Percentiles rank a stretch among this genome's conserved stretches.
These are phyloP conservation scores for Protonemura montana DNA, from an alignment of 2,888 invertebrate species.

Conservation along the genomic window DNA sequence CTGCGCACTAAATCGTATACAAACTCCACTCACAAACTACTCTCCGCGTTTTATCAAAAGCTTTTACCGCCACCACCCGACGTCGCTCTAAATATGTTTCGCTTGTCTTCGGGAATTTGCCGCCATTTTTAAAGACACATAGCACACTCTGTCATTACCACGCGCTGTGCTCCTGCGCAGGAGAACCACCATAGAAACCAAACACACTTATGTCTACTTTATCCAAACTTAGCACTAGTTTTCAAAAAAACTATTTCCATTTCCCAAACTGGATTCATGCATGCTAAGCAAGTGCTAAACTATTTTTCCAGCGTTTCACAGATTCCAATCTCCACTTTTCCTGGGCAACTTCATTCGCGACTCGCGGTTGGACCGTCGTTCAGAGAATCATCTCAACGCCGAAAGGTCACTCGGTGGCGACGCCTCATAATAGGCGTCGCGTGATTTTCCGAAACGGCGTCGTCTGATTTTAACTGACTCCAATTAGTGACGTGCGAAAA, in stretches of 20 bases:
- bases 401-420: not conserved
- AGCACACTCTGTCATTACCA: not conserved
- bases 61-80: not conserved
- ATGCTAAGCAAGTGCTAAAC: no score
- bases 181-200: no score
- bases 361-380: not conserved
- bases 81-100: not conserved
- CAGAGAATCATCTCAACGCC: not conserved
- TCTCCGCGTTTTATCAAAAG: constrained; percentile 3
- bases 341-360: not conserved
- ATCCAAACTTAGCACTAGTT: no score
- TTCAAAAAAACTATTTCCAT: no score
- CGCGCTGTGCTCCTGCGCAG: no score
- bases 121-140: not conserved
- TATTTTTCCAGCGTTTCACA: no score
- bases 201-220: no score
- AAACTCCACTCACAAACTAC: constrained; percentile 3
- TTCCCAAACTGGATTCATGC: no score
- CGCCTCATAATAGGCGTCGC: not conserved
- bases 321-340: no score
- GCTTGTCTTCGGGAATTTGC: not conserved
- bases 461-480: not conserved
- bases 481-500: not conserved
- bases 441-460: not conserved
- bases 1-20: not conserved